Percentiles rank a stretch among this genome's conserved stretches.
Conservation (phyloP, 2,888 invertebrate genomes). For the Dolichomitus sp. region DNA sequence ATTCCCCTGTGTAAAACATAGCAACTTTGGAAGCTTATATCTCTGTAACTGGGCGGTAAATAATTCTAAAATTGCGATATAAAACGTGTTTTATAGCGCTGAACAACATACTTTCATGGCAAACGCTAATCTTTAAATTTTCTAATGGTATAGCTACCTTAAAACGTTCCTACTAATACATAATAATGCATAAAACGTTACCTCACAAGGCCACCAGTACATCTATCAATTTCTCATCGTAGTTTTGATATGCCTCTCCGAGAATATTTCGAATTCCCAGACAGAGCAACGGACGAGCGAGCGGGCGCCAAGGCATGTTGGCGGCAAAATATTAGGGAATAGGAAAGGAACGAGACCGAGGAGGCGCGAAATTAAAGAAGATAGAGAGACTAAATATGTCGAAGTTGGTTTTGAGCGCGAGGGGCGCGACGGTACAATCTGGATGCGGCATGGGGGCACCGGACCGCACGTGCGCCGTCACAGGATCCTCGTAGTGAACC, state of each 20-base stretch:
- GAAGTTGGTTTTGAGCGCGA: neutral
- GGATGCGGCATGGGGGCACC: neutral
- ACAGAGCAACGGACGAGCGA: constrained; percentile 28
- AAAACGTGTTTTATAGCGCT: too few relatives aligned
- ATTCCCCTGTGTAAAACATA: too few relatives aligned
- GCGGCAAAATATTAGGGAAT: constrained; percentile 59
- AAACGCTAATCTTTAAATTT: too few relatives aligned
- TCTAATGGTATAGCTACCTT: neutral
- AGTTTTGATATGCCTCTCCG: neutral
- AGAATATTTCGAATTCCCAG: constrained; percentile 62
- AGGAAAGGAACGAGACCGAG: constrained; percentile 33
- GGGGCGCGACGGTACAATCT: constrained; percentile 1
- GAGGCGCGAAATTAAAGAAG: neutral
- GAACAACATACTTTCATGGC: too few relatives aligned
- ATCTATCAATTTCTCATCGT: neutral
- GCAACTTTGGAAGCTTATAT: too few relatives aligned
- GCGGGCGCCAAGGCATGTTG: constrained; percentile 18
- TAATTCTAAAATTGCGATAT: too few relatives aligned
- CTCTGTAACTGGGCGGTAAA: too few relatives aligned
- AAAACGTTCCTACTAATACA: neutral
- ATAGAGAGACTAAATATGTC: constrained; percentile 9
- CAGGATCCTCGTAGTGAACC: neutral
- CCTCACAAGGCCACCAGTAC: neutral
- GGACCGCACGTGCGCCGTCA: constrained; percentile 23
- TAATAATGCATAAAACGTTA: constrained; percentile 6